Evolutionary conservation across 2,797 vertebrate genomes (phyloP), one percentile per base, ranked within the genome.

Genomic region (Scolopax rusticola): DNA sequence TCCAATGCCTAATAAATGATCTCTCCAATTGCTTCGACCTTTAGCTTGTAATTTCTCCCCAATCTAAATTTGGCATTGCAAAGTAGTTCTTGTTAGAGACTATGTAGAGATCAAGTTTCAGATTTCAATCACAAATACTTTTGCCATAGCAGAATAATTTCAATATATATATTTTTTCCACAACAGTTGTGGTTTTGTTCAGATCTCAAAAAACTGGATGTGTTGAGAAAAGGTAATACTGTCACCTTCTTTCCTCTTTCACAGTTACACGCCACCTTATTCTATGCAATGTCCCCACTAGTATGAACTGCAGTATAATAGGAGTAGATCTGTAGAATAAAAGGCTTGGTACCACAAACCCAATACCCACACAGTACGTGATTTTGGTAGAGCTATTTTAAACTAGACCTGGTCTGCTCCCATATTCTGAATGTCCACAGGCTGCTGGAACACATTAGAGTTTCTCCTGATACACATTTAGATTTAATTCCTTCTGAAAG

Each of bases 351-450:
- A 69, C 17, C n/a, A 83, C 32, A 8, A 75, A 70, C 11, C 8
- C 2, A 19, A 15, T 38, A 25, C 12, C 33, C 40, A 74, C 28
- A 68, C 3, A 36, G 38, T 9, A 41, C 0, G 0, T n/a, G 25
- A 40, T 16, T 87, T 76, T 59, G 27, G 48, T 11, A 45, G 21
- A 74, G 27, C 3, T 8, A 32, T 38, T 87, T 85, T 70, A 85
- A 75, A 61, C 12, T 38, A 65, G 30, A 43, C 12, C 27, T 56
- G 24, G 15, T 32, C 36, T 75, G n/a, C 20, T 53, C n/a, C 32
- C 18, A 20, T 41, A 74, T 15, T 47, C 73, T 32, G 57, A 61
- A 84, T 12, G 65, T 30, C 40, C 45, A 78, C 14, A 64, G 28
- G 59, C 38, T 87, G 16, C 84, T 69, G 27, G 20, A 73, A 84